Percentiles rank a stretch among this genome's conserved stretches.
phyloP scores from a whole-genome alignment of 2,797 vertebrate genomes.

The Bradypodion ventrale region DNA sequence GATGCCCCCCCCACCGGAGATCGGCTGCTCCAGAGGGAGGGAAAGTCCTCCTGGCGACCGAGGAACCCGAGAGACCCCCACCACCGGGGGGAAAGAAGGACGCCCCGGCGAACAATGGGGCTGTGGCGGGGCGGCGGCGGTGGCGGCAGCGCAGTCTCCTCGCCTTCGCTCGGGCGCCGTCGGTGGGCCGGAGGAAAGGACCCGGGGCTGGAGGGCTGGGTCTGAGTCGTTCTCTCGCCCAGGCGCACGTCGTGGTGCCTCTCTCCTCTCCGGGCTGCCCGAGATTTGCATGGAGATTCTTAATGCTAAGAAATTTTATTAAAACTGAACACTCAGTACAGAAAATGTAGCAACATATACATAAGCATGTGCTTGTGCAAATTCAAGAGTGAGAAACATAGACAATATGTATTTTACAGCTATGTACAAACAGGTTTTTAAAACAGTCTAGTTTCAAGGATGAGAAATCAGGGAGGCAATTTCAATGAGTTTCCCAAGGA shows the following conservation, averaged over 20 bases:
- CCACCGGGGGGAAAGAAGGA: too few relatives aligned
- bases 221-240: not conserved
- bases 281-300: not conserved
- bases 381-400: too few relatives aligned
- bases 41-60: not conserved
- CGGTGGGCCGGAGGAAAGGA: not conserved
- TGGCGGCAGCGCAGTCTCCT: slow-evolving; percentile 58
- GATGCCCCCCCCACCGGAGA: not conserved
- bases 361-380: too few relatives aligned
- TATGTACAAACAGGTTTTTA: too few relatives aligned
- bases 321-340: too few relatives aligned
- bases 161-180: slow-evolving; percentile 44
- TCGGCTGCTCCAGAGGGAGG: not conserved
- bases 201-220: slow-evolving; percentile 16
- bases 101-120: slow-evolving; percentile 69
- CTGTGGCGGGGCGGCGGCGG: slow-evolving; percentile 67
- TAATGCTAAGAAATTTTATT: not conserved
- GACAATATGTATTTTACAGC: too few relatives aligned
- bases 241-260: not conserved
- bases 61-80: slow-evolving; percentile 53
- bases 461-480: too few relatives aligned
- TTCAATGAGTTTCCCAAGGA: too few relatives aligned
- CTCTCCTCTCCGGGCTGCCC: too few relatives aligned
- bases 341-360: too few relatives aligned
- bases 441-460: too few relatives aligned